These are phyloP conservation scores for Pelvicachromis taeniatus DNA, from an alignment of 2,113 vertebrate genomes.

Conservation along the genomic window DNA sequence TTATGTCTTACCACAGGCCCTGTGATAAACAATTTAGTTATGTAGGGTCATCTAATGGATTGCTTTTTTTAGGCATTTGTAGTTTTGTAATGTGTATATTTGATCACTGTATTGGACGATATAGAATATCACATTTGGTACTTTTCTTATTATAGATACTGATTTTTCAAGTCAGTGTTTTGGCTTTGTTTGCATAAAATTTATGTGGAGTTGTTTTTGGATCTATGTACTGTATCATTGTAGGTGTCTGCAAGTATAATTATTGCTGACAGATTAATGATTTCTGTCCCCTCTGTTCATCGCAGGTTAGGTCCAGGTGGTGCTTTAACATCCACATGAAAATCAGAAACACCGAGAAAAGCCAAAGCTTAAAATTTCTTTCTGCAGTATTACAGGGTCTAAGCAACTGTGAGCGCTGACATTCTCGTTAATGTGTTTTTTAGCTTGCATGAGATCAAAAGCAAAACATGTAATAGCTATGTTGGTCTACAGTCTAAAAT, in stretches of 20 bases:
- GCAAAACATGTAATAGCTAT: background rate
- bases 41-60: background rate
- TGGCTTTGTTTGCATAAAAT: background rate
- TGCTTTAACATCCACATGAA: background rate
- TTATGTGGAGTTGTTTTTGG: background rate
- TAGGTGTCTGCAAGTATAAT: background rate
- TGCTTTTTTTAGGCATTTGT: background rate
- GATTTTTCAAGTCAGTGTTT: background rate
- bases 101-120: accelerated
- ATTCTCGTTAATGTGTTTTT: background rate
- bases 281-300: background rate
- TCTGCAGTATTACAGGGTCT: background rate
- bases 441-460: background rate
- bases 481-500: background rate
- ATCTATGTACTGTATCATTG: background rate
- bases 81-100: background rate
- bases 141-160: background rate
- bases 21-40: background rate
- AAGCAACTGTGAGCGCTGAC: background rate
- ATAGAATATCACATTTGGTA: background rate
- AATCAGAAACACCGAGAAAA: background rate
- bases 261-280: accelerated
- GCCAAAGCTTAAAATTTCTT: background rate
- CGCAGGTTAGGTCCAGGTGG: accelerated
- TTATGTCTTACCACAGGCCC: background rate